Evolutionary conservation across 2,797 vertebrate genomes (phyloP), one percentile per base, ranked within the genome.

Genomic region (Eospalax fontanierii): DNA sequence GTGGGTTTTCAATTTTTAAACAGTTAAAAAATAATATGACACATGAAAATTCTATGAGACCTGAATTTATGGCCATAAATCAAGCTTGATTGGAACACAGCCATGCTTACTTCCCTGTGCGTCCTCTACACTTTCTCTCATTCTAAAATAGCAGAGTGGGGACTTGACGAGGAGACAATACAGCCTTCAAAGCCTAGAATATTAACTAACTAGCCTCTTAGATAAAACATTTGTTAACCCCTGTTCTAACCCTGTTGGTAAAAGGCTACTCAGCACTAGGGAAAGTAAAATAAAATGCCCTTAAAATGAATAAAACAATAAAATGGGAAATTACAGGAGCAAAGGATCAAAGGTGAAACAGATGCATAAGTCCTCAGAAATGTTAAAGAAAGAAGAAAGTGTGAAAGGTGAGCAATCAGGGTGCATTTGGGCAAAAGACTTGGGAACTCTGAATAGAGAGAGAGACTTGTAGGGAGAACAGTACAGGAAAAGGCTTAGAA

Each of bases 1-100:
- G 14, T 50, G 22, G 24, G 46, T 59, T 75, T 91, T 71, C 40
- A 43, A 87, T 68, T 88, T 94, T 87, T 57, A 84, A 94, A 33
- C 35, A 16, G 33, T 65, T 63, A 2, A 21, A 88, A 89, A 54
- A 61, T 81, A 66, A 9, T 71, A 89, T 92, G 70, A 92, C 43
- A 94, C 35, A 21, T 21, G 75, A 78, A 94, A 83, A 87, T 43
- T 74, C 66, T 21, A 46, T 24, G 28, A 68, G 40, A 73, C 87
- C 38, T 80, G 22, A 95, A 91, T 87, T 33, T 74, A 54, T 38
- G 54, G 43, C 61, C n/a, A 66, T 89, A 63, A 87, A 28, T n/a
- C 46, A 76, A 65, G 35, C 54, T 65, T 88, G 26, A 26, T 19
- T 76, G 68, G 84, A 84, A 84, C 30, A 18, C 7, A 38, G 73